phyloP scores from a whole-genome alignment of 2,797 vertebrate genomes.

The Sebastes diploproa region DNA sequence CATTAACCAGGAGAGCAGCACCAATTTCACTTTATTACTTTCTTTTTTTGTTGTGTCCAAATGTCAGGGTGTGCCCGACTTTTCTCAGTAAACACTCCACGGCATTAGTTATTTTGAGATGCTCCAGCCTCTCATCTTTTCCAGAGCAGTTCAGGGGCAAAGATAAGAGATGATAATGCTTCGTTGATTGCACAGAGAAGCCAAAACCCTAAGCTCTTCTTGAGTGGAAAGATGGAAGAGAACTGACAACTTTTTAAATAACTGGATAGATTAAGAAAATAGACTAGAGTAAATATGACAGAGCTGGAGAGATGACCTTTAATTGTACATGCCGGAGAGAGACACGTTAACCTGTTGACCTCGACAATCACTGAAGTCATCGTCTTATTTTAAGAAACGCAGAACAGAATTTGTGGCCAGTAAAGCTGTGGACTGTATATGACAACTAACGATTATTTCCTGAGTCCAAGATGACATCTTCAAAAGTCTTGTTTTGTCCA shows the following conservation, averaged over 20 bases:
- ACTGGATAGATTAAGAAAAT: conserved; percentile 11
- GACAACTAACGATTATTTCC: background rate
- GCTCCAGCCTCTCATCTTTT: conserved; percentile 52
- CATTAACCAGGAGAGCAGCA: conserved; percentile 52
- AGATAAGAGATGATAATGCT: conserved; percentile 62
- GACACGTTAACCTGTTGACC: background rate
- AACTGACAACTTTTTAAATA: conserved; percentile 12
- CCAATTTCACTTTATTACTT: conserved; percentile 63
- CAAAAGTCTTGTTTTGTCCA: background rate
- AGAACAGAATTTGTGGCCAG: background rate
- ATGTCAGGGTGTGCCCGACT: conserved; percentile 68
- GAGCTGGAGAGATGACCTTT: background rate
- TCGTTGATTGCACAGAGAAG: conserved; percentile 52
- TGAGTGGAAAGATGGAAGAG: conserved; percentile 9
- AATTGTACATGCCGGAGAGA: background rate
- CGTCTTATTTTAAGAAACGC: background rate
- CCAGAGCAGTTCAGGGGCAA: conserved; percentile 23
- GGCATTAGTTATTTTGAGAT: conserved; percentile 47
- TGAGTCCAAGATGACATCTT: background rate
- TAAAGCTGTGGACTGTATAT: background rate
- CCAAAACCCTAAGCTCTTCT: conserved; percentile 20
- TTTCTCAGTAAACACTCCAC: conserved; percentile 49
- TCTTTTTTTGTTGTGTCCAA: conserved; percentile 55
- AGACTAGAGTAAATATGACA: background rate
- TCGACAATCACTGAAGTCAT: background rate